Base-by-base conservation (phyloP, 1,140 invertebrate species). In the Drosophila suzukii region DNA sequence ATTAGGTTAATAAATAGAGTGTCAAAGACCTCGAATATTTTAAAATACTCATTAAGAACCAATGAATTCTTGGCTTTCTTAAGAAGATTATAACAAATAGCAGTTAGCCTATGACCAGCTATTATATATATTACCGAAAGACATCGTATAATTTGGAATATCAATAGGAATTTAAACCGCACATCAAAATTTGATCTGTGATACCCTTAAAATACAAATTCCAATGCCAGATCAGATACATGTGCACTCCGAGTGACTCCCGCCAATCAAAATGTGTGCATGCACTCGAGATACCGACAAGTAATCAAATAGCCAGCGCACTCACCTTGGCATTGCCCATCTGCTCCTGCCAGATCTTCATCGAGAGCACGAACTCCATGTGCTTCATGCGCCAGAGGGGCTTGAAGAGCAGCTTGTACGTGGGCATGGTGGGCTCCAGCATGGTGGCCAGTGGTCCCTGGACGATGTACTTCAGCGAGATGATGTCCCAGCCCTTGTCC, bases 401-500 rank as follows among this genome's bases (percentile, higher is more conserved):
- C 90, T 97, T 97, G 93, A 99, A 99, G 11, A 99, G 94, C 58
- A 95, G 94, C 80, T 97, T 94, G 93, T 99, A 99, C 27, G 95
- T 95, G 86, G 97, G 96, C 80, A 96, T 96, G 46, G 96, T 96
- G 11, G 96, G 95, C 62, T 97, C 97, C 85, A 99, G 96, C 84
- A 99, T 96, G 11, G 97, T 98, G 89, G 97, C 97, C 67, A 99
- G 96, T 13, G 98, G 98, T 7, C 98, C 98, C 92, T 97, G 96
- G 4, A 98, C 96, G 62, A 97, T 96, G 93, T 99, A 99, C 91
- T 98, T 96, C 51, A 99, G 93, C 85, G 96, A 96, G 92, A 99
- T 98, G 46, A 99, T 97, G 93, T 99, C 98, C 98, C 98, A 99
- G 4, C 98, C 98, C 60, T 94, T 95, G 92, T 99, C 98, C 32